These are phyloP conservation scores for Antennarius maculatus DNA, from an alignment of 2,797 vertebrate species.

Conservation along the genomic window DNA sequence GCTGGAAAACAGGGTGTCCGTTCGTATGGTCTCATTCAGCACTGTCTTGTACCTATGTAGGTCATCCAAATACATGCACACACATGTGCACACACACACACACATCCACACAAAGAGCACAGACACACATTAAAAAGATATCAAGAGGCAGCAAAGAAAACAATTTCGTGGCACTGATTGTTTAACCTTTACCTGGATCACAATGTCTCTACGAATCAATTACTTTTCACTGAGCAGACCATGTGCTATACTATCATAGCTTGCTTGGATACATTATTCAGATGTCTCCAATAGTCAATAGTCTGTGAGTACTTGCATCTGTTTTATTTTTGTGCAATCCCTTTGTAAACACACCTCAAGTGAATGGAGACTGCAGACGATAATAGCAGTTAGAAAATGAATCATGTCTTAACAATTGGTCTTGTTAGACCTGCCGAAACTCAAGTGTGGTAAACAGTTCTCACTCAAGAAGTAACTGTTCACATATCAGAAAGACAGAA, in stretches of 20 bases:
- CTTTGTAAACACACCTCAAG: not conserved
- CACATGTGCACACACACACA: conserved; percentile 4
- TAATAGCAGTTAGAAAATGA: too few relatives aligned
- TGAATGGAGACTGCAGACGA: too few relatives aligned
- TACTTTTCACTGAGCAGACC: conserved; percentile 34
- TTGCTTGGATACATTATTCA: conserved; percentile 48
- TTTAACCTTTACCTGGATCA: conserved; percentile 56
- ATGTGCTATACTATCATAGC: conserved; percentile 61
- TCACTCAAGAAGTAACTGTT: too few relatives aligned
- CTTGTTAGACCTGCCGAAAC: too few relatives aligned
- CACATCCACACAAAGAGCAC: conserved; percentile 1
- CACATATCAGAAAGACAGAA: too few relatives aligned
- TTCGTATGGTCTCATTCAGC: conserved; percentile 77
- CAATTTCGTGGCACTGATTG: conserved; percentile 59
- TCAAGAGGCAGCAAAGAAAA: conserved; percentile 52
- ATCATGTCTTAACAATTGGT: too few relatives aligned
- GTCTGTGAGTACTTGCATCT: conserved; percentile 10
- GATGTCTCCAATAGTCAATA: conserved; percentile 32
- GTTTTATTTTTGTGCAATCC: not conserved
- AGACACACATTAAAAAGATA: conserved; percentile 20
- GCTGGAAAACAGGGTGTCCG: conserved; percentile 81
- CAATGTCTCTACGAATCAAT: conserved; percentile 66
- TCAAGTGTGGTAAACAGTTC: too few relatives aligned
- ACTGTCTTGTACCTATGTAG: conserved; percentile 81
- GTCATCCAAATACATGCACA: not conserved